Evolutionary conservation across 1,140 invertebrate genomes (phyloP).

Genomic region (Lucilia sericata): DNA sequence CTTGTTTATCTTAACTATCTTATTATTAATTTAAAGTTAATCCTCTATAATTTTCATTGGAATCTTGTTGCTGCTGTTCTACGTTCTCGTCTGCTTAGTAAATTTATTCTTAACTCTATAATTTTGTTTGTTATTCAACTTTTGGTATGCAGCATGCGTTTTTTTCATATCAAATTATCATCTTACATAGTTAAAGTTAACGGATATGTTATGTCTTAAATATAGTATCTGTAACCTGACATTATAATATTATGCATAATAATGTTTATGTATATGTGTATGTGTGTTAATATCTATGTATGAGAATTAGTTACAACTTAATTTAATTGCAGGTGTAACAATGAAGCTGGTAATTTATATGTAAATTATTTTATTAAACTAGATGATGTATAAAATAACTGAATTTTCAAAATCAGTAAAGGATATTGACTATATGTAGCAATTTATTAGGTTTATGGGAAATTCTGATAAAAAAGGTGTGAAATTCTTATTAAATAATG

Average conservation of each 20-base stretch:
- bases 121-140: not conserved
- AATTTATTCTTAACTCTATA: slow-evolving; percentile 10
- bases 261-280: not conserved
- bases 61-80: slow-evolving; percentile 17
- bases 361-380: slow-evolving; percentile 2
- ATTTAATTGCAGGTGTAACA: slow-evolving; percentile 1
- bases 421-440: not conserved
- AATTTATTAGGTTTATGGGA: not conserved
- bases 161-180: slow-evolving; percentile 9
- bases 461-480: not conserved
- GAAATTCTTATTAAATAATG: not conserved
- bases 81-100: not conserved
- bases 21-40: slow-evolving; percentile 26
- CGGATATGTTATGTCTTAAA: slow-evolving; percentile 23
- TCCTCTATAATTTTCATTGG: slow-evolving; percentile 41
- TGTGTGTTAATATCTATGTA: not conserved
- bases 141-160: not conserved
- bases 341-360: not conserved
- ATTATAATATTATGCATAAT: slow-evolving; percentile 11
- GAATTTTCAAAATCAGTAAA: too few relatives aligned
- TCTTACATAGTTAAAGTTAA: slow-evolving; percentile 20
- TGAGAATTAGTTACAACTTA: not conserved
- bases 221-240: not conserved
- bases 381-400: not conserved
- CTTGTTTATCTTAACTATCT: slow-evolving; percentile 34